phyloP scores from a whole-genome alignment of 2,888 invertebrate species.

The Aromia moschata region DNA sequence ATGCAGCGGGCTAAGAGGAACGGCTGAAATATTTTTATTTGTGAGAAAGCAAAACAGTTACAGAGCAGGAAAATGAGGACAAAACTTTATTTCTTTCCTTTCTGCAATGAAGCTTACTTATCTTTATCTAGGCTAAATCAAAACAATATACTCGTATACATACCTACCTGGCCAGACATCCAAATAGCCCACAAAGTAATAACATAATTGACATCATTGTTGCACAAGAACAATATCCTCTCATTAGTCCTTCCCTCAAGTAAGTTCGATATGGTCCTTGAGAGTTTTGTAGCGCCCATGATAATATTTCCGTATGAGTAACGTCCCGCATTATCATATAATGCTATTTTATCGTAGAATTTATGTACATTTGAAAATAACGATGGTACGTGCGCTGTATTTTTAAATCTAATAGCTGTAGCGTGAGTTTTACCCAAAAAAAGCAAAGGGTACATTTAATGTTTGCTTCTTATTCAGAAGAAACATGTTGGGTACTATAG shows the following conservation, averaged over 20 bases:
- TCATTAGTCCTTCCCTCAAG: constrained; percentile 68
- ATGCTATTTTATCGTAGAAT: constrained; percentile 72
- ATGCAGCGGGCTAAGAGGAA: constrained; percentile 80
- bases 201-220: constrained; percentile 81
- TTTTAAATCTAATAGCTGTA: constrained; percentile 32
- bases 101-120: too few species aligned
- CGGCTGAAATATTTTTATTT: constrained; percentile 66
- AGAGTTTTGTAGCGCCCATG: constrained; percentile 71
- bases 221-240: constrained; percentile 79
- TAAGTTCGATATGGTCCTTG: constrained; percentile 70
- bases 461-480: too few species aligned
- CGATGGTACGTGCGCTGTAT: constrained; percentile 1
- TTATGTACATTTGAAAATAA: constrained; percentile 63
- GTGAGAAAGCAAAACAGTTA: too few species aligned
- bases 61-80: too few species aligned
- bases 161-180: constrained; percentile 87
- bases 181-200: constrained; percentile 87
- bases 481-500: too few species aligned
- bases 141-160: constrained; percentile 38
- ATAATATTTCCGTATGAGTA: constrained; percentile 78
- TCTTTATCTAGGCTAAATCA: too few species aligned
- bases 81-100: too few species aligned
- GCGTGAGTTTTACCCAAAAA: too few species aligned
- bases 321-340: constrained; percentile 76
- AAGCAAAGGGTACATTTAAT: too few species aligned